Evolutionary conservation across 2,113 vertebrate genomes (phyloP).

Genomic region (Channa argus): DNA sequence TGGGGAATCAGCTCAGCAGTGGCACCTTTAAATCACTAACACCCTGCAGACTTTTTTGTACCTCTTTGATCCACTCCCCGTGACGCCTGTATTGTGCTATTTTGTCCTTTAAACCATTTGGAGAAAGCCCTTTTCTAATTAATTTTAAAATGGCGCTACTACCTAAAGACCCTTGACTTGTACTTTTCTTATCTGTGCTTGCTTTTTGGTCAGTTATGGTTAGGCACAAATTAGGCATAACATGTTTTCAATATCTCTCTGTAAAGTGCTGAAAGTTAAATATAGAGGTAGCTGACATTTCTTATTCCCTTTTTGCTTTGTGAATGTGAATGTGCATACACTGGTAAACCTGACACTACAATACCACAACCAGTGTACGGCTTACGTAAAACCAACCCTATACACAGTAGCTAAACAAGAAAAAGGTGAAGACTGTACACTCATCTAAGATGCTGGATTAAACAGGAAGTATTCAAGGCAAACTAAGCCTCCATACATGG

Average conservation of each 20-base stretch:
- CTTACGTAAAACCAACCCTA: neutral
- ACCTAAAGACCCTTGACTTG: neutral
- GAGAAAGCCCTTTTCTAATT: neutral
- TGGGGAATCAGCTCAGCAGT: neutral
- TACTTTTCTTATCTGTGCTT: neutral
- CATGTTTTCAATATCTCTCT: neutral
- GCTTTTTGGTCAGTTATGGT: neutral
- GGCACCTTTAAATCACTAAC: slow-evolving; percentile 11
- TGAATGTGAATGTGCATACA: neutral
- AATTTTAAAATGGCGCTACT: neutral
- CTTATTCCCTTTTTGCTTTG: neutral
- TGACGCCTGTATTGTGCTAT: neutral
- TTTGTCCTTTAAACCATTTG: slow-evolving; percentile 1
- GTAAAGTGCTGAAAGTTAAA: neutral
- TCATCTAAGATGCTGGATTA: neutral
- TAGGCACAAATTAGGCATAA: neutral
- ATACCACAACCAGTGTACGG: neutral
- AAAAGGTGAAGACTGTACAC: no score
- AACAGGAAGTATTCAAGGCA: slow-evolving; percentile 7
- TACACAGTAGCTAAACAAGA: neutral
- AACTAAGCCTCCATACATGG: neutral
- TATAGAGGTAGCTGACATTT: no score
- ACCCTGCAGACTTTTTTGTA: slow-evolving; percentile 16
- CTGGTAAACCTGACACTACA: neutral
- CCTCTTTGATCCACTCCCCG: neutral